phyloP scores from a whole-genome alignment of 2,113 vertebrate species.

The Sander lucioperca region DNA sequence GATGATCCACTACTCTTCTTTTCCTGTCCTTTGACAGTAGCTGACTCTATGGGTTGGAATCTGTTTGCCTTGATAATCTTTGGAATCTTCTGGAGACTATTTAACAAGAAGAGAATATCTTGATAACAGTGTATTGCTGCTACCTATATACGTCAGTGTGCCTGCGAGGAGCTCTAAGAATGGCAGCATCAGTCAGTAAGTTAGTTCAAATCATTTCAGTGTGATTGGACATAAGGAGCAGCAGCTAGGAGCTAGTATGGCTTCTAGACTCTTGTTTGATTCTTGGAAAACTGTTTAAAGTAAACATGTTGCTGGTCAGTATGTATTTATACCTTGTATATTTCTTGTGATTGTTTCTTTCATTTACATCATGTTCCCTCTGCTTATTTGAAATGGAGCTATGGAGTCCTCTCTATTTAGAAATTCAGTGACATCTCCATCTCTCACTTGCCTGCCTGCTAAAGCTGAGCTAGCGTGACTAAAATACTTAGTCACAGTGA shows the following conservation, averaged over 20 bases:
- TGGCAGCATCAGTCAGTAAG: neutral
- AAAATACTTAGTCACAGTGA: constrained; percentile 66
- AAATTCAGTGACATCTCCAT: constrained; percentile 65
- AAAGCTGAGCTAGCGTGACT: constrained; percentile 63
- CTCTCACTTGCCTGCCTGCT: constrained; percentile 47
- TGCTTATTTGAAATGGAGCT: constrained; percentile 1
- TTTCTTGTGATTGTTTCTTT: constrained; percentile 33
- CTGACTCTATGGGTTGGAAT: neutral
- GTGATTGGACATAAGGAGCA: neutral
- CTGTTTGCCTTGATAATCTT: neutral
- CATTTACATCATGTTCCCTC: constrained; percentile 18
- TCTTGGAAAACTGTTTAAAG: neutral
- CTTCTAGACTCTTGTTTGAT: constrained; percentile 10
- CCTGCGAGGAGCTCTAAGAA: neutral
- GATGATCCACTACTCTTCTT: neutral
- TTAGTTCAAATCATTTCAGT: neutral
- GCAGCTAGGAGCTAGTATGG: no score
- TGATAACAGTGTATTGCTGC: neutral
- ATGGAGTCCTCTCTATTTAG: constrained; percentile 11
- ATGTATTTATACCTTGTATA: neutral
- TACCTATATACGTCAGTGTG: neutral
- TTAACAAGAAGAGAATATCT: neutral
- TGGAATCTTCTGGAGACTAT: neutral
- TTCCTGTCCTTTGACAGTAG: neutral
- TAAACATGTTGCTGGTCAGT: neutral